These are phyloP conservation scores for Labeo catla DNA, from an alignment of 2,113 vertebrate genomes.

Conservation along the genomic window DNA sequence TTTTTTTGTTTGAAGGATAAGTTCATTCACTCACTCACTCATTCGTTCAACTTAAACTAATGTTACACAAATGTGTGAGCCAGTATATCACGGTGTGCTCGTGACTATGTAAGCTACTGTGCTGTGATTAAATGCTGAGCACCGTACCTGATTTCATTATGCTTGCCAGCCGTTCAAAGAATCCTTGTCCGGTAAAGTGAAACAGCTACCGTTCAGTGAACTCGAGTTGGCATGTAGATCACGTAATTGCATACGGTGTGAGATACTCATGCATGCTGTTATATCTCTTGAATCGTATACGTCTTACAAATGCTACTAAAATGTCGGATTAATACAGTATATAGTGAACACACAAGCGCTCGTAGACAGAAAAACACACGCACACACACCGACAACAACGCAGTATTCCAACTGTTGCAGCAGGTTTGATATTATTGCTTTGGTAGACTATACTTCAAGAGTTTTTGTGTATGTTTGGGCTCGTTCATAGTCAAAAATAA, in stretches of 20 bases:
- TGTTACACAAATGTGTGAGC: constrained; percentile 22
- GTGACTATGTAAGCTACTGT: constrained; percentile 39
- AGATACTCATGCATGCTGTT: constrained; percentile 39
- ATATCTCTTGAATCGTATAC: constrained; percentile 32
- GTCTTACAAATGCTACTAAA: constrained; percentile 50
- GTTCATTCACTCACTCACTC: constrained; percentile 56
- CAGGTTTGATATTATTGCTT: constrained; percentile 74
- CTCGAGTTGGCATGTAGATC: constrained; percentile 42
- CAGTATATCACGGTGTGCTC: constrained; percentile 29
- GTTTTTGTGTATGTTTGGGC: constrained; percentile 38
- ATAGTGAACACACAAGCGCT: constrained; percentile 46
- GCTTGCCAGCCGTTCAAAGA: constrained; percentile 38
- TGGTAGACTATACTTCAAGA: constrained; percentile 59
- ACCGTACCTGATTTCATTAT: constrained; percentile 34
- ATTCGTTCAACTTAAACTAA: constrained; percentile 51
- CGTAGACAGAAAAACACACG: constrained; percentile 24
- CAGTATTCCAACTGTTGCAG: constrained; percentile 42
- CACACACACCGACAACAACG: not conserved
- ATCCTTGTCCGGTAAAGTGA: constrained; percentile 31
- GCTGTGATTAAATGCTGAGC: constrained; percentile 56
- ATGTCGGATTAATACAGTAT: constrained; percentile 42
- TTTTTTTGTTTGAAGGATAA: constrained; percentile 43
- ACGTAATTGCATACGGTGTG: constrained; percentile 49
- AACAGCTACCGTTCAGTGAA: constrained; percentile 40
- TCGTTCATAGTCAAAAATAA: constrained; percentile 20